phyloP scores from a whole-genome alignment of 2,113 vertebrate species.

The Mus musculus region GRCm39 chr1:82210501-82211000 shows the following conservation, averaged over 20 bases:
- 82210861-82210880: conserved; percentile 82
- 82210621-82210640: neutral
- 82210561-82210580: neutral
- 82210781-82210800: conserved; percentile 54
- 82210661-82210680: neutral
- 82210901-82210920: conserved; percentile 74
- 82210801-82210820: conserved; percentile 58
- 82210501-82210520: neutral
- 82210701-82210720: neutral
- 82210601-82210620: neutral
- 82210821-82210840: conserved; percentile 77
- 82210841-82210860: conserved; percentile 82
- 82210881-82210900: conserved; percentile 63
- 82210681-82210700: neutral
- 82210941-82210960: conserved; percentile 78
- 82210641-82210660: neutral
- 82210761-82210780: conserved; percentile 30
- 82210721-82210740: neutral
- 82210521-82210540: neutral
- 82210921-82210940: conserved; percentile 78
- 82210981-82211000: conserved; percentile 80
- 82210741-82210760: neutral
- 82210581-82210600: neutral
- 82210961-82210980: conserved; percentile 78
- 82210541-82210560: neutral